These are phyloP conservation scores for Atherinomorus stipes DNA, from an alignment of 2,113 vertebrate genomes.

Conservation along the genomic window DNA sequence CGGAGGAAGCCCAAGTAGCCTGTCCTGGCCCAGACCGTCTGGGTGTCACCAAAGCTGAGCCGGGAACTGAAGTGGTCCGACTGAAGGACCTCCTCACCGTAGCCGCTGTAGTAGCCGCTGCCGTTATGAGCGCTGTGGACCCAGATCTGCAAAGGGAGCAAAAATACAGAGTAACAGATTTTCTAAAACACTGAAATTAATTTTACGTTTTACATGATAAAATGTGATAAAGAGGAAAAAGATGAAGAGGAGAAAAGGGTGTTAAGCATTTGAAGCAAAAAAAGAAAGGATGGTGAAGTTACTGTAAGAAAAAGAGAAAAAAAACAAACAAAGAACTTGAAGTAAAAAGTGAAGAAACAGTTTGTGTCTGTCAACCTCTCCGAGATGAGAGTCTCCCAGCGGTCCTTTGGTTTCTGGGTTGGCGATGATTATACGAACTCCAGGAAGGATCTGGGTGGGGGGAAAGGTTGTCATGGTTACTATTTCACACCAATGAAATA, in stretches of 20 bases:
- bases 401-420: conserved; percentile 99
- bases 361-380: conserved; percentile 85
- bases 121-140: conserved; percentile 97
- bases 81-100: conserved; percentile 96
- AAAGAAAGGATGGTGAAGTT: rapidly evolving
- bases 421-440: conserved; percentile 98
- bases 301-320: background rate
- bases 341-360: background rate
- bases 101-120: conserved; percentile 97
- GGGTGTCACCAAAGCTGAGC: conserved; percentile 96
- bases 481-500: conserved; percentile 2
- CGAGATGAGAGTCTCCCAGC: conserved; percentile 96
- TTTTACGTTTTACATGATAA: no score
- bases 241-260: no score
- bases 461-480: conserved; percentile 36
- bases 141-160: conserved; percentile 88
- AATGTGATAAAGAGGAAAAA: no score
- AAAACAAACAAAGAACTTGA: background rate
- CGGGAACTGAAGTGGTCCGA: conserved; percentile 97
- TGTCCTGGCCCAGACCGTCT: conserved; percentile 95
- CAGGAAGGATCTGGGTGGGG: conserved; percentile 90
- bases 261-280: no score
- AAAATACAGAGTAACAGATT: background rate
- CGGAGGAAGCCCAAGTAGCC: conserved; percentile 97
- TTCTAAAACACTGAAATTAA: background rate